These are phyloP conservation scores for fruit fly (Drosophila melanogaster) DNA, from an alignment of 1,140 invertebrate species.

Conservation along the genomic window Release_6_plus_ISO1_MT NC_004354.4:13788501-13789000, in stretches of 20 bases:
- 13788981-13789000: conserved; percentile 50
- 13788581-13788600: conserved; percentile 39
- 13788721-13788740: conserved; percentile 35
- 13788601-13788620: neutral
- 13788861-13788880: conserved; percentile 53
- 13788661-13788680: conserved; percentile 19
- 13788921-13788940: neutral
- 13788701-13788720: conserved; percentile 20
- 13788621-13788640: conserved; percentile 5
- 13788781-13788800: conserved; percentile 12
- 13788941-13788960: conserved; percentile 11
- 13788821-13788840: conserved; percentile 17
- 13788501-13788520: conserved; percentile 3
- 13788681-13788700: conserved; percentile 5
- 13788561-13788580: conserved; percentile 16
- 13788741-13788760: conserved; percentile 48
- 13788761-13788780: conserved; percentile 29
- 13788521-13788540: conserved; percentile 11
- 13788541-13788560: conserved; percentile 8
- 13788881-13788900: conserved; percentile 42
- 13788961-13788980: conserved; percentile 51
- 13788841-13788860: conserved; percentile 54
- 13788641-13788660: conserved; percentile 16
- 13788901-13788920: conserved; percentile 27
- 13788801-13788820: conserved; percentile 15